phyloP scores from a whole-genome alignment of 2,888 invertebrate species.

The Megastigmus dorsalis region DNA sequence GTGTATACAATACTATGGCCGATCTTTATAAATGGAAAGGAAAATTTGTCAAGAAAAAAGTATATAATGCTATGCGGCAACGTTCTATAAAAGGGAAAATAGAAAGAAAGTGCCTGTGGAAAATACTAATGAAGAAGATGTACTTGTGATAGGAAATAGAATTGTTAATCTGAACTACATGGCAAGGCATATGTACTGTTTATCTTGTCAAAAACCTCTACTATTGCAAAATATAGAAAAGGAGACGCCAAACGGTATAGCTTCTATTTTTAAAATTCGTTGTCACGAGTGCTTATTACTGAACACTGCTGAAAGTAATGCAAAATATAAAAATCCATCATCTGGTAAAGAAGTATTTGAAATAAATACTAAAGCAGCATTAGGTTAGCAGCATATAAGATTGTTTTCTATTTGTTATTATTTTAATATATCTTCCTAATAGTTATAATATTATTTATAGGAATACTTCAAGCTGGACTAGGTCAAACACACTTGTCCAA shows the following conservation, averaged over 20 bases:
- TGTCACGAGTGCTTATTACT: conserved; percentile 35
- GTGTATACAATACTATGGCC: no score
- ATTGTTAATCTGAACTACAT: not conserved
- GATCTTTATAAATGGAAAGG: no score
- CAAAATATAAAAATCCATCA: conserved; percentile 35
- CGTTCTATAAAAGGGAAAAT: no score
- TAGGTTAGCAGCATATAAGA: conserved; percentile 31
- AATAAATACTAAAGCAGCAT: conserved; percentile 34
- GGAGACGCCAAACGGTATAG: conserved; percentile 4
- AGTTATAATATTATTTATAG: conserved; percentile 10
- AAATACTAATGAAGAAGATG: no score
- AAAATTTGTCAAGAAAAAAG: no score
- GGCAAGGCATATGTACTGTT: not conserved
- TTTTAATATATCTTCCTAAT: not conserved
- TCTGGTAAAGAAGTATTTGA: conserved; percentile 21
- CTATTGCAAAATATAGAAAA: not conserved
- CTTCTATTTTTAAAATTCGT: conserved; percentile 33
- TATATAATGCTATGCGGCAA: no score
- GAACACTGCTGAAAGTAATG: conserved; percentile 21
- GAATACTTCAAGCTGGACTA: conserved; percentile 38
- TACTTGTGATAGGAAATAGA: no score
- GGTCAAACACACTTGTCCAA: conserved; percentile 22
- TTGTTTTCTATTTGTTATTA: not conserved
- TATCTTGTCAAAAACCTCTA: not conserved
- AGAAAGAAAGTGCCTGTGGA: no score